Evolutionary conservation across 2,113 vertebrate genomes (phyloP).

Genomic region (Pagrus major): DNA sequence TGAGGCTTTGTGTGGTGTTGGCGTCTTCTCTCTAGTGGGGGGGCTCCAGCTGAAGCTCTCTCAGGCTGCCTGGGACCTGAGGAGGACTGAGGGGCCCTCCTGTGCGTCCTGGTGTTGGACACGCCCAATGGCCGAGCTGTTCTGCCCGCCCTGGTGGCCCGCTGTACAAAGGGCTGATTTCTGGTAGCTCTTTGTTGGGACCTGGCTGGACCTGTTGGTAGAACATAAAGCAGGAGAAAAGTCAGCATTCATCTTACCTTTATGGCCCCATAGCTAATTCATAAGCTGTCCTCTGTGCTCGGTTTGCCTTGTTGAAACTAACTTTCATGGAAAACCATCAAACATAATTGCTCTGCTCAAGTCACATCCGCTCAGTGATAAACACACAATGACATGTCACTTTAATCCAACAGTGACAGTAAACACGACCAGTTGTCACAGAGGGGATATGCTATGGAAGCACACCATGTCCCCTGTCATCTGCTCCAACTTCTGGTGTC

Average conservation of each 20-base stretch:
- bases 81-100: constrained; percentile 87
- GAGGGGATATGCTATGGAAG: constrained; percentile 18
- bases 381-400: constrained; percentile 38
- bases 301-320: constrained; percentile 21
- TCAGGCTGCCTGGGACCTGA: constrained; percentile 87
- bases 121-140: constrained; percentile 71
- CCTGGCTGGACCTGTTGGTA: constrained; percentile 57
- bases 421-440: constrained; percentile 31
- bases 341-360: constrained; percentile 19
- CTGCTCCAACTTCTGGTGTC: constrained; percentile 36
- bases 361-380: constrained; percentile 32
- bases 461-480: constrained; percentile 34
- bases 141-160: constrained; percentile 81
- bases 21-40: constrained; percentile 82
- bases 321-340: constrained; percentile 15
- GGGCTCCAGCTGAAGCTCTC: constrained; percentile 77
- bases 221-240: constrained; percentile 15
- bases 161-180: constrained; percentile 39
- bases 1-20: constrained; percentile 84
- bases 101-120: constrained; percentile 78
- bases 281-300: neutral
- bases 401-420: constrained; percentile 15
- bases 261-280: constrained; percentile 20
- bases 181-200: constrained; percentile 42
- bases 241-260: constrained; percentile 23